Percentiles rank a stretch among this genome's conserved stretches.
Evolutionary conservation across 1,140 invertebrate genomes (phyloP).

Genomic region (Meteorus sp.): DNA sequence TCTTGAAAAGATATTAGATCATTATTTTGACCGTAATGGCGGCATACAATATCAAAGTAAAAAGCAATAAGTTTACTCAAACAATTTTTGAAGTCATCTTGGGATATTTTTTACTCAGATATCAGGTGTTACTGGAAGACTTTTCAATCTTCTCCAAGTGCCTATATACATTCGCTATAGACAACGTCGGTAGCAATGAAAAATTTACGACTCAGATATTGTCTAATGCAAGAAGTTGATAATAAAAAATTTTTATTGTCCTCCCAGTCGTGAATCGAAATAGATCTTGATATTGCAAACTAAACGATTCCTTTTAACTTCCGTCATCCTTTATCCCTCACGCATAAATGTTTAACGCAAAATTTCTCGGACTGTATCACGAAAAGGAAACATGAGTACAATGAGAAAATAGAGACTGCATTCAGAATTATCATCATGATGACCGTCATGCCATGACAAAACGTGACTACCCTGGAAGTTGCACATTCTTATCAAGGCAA

Average conservation of each 20-base stretch:
- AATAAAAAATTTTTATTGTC: neutral
- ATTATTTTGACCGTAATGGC: neutral
- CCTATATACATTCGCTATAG: too few species aligned
- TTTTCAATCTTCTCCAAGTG: neutral
- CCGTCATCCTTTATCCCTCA: neutral
- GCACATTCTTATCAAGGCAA: neutral
- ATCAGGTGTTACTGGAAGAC: neutral
- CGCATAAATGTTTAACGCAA: too few species aligned
- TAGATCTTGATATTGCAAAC: neutral
- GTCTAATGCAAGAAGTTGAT: neutral
- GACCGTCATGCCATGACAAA: too few species aligned
- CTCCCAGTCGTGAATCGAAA: neutral
- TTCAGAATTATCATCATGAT: too few species aligned
- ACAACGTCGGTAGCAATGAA: too few species aligned
- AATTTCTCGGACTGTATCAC: too few species aligned
- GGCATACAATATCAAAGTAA: neutral
- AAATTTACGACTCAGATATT: too few species aligned
- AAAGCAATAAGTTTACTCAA: neutral
- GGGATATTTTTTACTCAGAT: neutral
- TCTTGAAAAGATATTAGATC: neutral
- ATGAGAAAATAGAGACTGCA: too few species aligned
- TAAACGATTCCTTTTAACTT: neutral
- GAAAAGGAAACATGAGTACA: too few species aligned
- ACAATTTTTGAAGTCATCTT: neutral
- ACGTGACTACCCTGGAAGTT: too few species aligned